These are phyloP conservation scores for Watersipora subatra DNA, from an alignment of 1,140 invertebrate genomes.

Conservation along the genomic window DNA sequence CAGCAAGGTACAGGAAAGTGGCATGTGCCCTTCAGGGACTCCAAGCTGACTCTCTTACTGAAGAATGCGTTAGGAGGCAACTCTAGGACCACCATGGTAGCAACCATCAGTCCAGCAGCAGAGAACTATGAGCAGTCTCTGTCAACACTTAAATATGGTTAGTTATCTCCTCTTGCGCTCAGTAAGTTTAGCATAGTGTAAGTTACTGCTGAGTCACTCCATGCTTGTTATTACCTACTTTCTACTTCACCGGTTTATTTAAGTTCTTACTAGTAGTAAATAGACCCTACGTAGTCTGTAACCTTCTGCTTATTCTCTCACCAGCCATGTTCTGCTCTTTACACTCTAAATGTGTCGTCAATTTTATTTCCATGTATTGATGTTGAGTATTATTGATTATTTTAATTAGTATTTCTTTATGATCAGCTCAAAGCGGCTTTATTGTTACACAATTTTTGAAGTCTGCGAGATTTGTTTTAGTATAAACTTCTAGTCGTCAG, in stretches of 20 bases:
- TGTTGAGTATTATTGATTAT: too few relatives aligned
- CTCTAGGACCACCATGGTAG: slow-evolving; percentile 51
- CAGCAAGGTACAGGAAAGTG: background rate
- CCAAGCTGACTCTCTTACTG: slow-evolving; percentile 15
- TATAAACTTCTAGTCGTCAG: too few relatives aligned
- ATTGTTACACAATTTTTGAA: too few relatives aligned
- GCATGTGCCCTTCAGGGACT: slow-evolving; percentile 14
- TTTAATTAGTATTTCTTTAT: too few relatives aligned
- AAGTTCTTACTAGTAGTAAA: background rate
- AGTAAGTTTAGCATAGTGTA: background rate
- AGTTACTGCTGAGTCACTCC: too few relatives aligned
- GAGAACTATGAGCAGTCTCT: slow-evolving; percentile 97
- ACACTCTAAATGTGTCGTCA: too few relatives aligned
- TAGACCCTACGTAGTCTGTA: background rate
- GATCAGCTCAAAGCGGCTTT: too few relatives aligned
- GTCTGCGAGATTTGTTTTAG: too few relatives aligned
- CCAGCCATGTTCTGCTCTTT: too few relatives aligned
- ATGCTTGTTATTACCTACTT: background rate
- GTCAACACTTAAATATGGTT: slow-evolving; percentile 61
- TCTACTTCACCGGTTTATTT: background rate
- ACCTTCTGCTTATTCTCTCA: too few relatives aligned
- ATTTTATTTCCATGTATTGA: too few relatives aligned
- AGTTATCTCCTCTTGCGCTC: background rate
- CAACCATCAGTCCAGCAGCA: slow-evolving; percentile 90
- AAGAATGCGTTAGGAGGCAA: slow-evolving; percentile 18